phyloP scores from a whole-genome alignment of 2,113 vertebrate species.

The Phyllopteryx taeniolatus region DNA sequence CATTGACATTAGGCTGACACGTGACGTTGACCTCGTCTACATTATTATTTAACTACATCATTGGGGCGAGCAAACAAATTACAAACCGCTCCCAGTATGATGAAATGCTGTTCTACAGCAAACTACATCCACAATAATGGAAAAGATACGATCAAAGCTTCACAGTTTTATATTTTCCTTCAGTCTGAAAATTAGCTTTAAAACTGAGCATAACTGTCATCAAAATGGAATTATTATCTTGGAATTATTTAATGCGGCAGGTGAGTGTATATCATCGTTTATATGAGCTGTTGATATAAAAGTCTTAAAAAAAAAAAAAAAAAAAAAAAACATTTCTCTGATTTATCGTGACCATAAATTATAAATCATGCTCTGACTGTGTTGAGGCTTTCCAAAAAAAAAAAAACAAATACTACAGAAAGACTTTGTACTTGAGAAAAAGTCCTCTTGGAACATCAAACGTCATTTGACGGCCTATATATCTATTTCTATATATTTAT shows the following conservation, averaged over 20 bases:
- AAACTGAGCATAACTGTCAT: not conserved
- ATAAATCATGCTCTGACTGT: slow-evolving; percentile 5
- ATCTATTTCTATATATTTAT: too few species aligned
- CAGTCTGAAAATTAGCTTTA: not conserved
- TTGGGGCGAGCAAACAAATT: not conserved
- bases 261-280: not conserved
- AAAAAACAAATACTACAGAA: not conserved
- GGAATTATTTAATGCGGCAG: not conserved
- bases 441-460: slow-evolving; percentile 2
- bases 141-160: not conserved
- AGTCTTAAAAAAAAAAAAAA: too few species aligned
- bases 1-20: not conserved
- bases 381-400: slow-evolving; percentile 5
- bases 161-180: not conserved
- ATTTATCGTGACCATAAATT: slow-evolving; percentile 10
- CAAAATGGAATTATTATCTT: not conserved
- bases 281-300: not conserved
- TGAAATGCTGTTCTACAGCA: not conserved
- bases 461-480: not conserved
- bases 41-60: not conserved
- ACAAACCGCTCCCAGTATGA: not conserved
- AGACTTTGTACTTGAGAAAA: not conserved
- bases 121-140: not conserved
- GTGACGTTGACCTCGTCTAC: not conserved
- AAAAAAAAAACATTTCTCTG: not conserved